Percentiles rank a stretch among this genome's conserved stretches.
Evolutionary conservation across 2,888 invertebrate genomes (phyloP).

Genomic region (Platerodrilus igneus): DNA sequence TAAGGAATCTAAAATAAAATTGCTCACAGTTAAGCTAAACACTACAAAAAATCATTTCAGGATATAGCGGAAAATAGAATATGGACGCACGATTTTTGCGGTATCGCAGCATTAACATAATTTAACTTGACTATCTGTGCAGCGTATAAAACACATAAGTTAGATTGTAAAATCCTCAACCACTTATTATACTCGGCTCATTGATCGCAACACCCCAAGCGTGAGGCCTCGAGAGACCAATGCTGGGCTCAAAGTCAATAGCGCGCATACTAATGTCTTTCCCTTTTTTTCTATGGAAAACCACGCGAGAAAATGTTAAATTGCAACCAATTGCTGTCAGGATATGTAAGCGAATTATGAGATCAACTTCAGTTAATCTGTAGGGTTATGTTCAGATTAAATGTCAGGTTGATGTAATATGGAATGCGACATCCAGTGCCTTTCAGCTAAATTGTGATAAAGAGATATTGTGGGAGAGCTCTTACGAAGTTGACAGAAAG

Average conservation of each 20-base stretch:
- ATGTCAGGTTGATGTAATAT: slow-evolving; percentile 12
- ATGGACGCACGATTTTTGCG: too few relatives aligned
- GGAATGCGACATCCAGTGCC: slow-evolving; percentile 11
- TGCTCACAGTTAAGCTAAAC: too few relatives aligned
- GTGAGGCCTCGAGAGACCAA: slow-evolving; percentile 32
- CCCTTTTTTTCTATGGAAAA: neutral
- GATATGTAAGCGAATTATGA: slow-evolving; percentile 12
- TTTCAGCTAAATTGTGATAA: slow-evolving; percentile 2
- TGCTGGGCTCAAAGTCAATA: slow-evolving; percentile 38
- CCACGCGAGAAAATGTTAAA: slow-evolving; percentile 10
- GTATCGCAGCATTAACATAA: too few relatives aligned
- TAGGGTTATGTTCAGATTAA: slow-evolving; percentile 14
- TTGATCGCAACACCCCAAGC: slow-evolving; percentile 40
- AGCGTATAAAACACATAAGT: too few relatives aligned
- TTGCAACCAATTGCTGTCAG: slow-evolving; percentile 15
- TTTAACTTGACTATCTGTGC: too few relatives aligned
- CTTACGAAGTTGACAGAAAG: too few relatives aligned
- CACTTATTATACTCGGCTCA: slow-evolving; percentile 35
- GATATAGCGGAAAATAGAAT: too few relatives aligned
- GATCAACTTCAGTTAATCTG: slow-evolving; percentile 11
- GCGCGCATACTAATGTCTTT: slow-evolving; percentile 29
- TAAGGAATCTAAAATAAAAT: too few relatives aligned
- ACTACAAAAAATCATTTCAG: too few relatives aligned
- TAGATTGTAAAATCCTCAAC: too few relatives aligned
- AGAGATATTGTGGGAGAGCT: too few relatives aligned